Percentiles rank a stretch among this genome's conserved stretches.
Conservation (phyloP, 2,113 vertebrate species). For the Taurulus bubalis region DNA sequence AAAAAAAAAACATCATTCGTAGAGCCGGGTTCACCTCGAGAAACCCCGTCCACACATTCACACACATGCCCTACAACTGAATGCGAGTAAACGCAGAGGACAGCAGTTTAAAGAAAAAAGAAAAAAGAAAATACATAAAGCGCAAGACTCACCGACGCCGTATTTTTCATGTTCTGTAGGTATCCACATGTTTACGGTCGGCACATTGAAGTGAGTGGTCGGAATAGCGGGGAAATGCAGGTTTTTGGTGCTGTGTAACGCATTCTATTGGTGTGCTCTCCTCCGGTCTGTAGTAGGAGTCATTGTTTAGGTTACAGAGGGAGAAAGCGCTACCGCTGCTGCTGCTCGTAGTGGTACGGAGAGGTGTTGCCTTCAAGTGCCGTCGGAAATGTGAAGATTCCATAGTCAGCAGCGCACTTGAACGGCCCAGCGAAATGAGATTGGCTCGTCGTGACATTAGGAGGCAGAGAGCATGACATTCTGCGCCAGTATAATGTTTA, state of each 20-base stretch:
- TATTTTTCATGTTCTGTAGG: slow-evolving; percentile 98
- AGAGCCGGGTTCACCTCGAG: slow-evolving; percentile 16
- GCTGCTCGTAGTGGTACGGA: slow-evolving; percentile 58
- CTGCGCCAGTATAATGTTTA: neutral
- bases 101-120: neutral
- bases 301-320: slow-evolving; percentile 85
- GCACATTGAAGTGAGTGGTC: slow-evolving; percentile 64
- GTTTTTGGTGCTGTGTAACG: slow-evolving; percentile 51
- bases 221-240: slow-evolving; percentile 62
- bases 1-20: slow-evolving; percentile 3
- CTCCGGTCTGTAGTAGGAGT: slow-evolving; percentile 76
- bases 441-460: neutral
- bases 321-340: slow-evolving; percentile 66
- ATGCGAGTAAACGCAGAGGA: slow-evolving; percentile 36
- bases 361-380: slow-evolving; percentile 45
- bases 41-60: slow-evolving; percentile 6
- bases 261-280: slow-evolving; percentile 78
- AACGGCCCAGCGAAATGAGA: neutral
- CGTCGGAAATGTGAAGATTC: slow-evolving; percentile 6
- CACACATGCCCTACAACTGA: slow-evolving; percentile 44
- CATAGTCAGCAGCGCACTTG: neutral
- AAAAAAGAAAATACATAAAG: slow-evolving; percentile 30
- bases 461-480: neutral
- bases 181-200: slow-evolving; percentile 91
- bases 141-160: slow-evolving; percentile 93